A percentile compares a stretch with the other conserved stretches of the same genome.
These are phyloP conservation scores for Pangasius macronema DNA, from an alignment of 2,797 vertebrate species.

Conservation along the genomic window DNA sequence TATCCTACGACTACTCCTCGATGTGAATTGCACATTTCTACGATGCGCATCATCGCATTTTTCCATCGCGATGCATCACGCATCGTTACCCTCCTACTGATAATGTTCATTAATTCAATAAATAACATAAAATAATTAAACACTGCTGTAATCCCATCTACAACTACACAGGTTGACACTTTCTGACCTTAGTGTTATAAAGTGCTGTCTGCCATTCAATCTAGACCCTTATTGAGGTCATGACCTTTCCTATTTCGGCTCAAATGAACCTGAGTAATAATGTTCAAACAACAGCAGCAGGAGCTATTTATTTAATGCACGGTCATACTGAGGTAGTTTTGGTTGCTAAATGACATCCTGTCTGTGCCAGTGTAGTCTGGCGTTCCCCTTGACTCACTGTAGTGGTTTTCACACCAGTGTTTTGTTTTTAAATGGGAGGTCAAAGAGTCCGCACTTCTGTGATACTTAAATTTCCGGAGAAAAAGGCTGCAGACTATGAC, in stretches of 20 bases:
- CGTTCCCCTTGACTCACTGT: not conserved
- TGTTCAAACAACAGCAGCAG: not conserved
- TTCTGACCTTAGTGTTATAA: not conserved
- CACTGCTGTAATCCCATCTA: not conserved
- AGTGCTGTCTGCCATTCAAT: not conserved
- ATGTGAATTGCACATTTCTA: no score
- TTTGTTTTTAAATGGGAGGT: not conserved
- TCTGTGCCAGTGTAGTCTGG: not conserved
- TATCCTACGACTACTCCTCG: no score
- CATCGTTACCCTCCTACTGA: not conserved
- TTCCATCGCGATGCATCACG: not conserved
- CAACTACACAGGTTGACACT: not conserved
- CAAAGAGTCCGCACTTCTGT: not conserved
- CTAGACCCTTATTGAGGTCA: not conserved
- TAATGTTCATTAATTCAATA: not conserved
- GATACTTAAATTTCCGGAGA: not conserved
- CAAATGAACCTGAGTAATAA: not conserved
- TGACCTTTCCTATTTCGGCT: not conserved
- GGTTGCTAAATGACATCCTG: not conserved
- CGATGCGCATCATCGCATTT: no score
- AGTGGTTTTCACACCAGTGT: not conserved
- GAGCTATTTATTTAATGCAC: no score
- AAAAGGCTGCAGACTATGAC: not conserved
- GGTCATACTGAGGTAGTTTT: not conserved
- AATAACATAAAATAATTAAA: not conserved